Evolutionary conservation across 2,888 invertebrate species (phyloP), one percentile per base, ranked within the genome.

Genomic region (Cerceris rybyensis): DNA sequence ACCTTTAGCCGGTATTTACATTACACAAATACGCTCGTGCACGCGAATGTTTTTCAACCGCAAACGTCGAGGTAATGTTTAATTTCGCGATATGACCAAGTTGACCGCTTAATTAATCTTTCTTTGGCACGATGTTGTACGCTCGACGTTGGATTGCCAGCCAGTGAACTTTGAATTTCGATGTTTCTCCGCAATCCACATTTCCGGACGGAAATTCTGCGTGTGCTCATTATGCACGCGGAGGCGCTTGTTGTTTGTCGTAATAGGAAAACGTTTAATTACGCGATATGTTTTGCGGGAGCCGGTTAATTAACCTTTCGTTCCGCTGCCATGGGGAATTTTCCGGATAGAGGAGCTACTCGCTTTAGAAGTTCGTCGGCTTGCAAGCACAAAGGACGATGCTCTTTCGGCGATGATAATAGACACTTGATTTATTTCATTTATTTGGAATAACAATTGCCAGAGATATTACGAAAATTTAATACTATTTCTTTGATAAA

Each of bases 71-170:
- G 57, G 17, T 46, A 59, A 79, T 54, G 68, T 70, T 77, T 52
- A 17, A 66, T 70, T 61, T 64, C 73, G n/a, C 46, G 52, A 65
- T 64, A 77, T 54, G 61, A 63, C 42, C 69, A 68, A 50, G 49
- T 61, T 61, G 57, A 73, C 69, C 66, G 79, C 70, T 79, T 79
- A 79, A 79, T 79, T 78, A 79, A 79, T 66, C 63, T 73, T 78
- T 73, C 73, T 78, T 69, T 70, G 57, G 54, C 54, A 17, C 41
- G 11, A 42, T 17, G 46, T 78, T 63, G 52, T 78, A 72, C 42
- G 69, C 65, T 39, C 39, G 17, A 7, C 42, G 67, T 50, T 57
- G 52, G 49, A 46, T 11, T 46, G 11, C 46, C 46, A 11, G n/a
- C 52, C 55, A 52, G 46, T 49, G 68, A 68, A 60, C 60, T 28